Conservation (phyloP, 2,113 vertebrate species). For the Stictonetta naevosa region DNA sequence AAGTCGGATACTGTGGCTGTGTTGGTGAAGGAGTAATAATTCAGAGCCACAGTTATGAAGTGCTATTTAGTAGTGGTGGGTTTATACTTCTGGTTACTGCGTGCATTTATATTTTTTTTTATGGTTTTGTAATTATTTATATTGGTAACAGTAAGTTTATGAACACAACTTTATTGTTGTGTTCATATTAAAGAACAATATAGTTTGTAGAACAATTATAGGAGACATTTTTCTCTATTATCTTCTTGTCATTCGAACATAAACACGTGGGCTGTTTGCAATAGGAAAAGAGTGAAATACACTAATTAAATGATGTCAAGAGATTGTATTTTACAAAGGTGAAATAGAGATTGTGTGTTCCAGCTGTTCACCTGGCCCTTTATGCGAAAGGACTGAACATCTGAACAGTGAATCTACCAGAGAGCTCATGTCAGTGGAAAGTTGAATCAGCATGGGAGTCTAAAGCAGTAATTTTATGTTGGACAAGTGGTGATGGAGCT, state of each 20-base stretch:
- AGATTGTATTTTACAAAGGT: not conserved
- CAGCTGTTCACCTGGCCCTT: not conserved
- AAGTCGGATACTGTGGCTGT: not conserved
- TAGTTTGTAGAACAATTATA: slow-evolving; percentile 14
- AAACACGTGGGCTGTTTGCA: not conserved
- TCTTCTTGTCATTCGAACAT: not conserved
- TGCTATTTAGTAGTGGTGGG: not conserved
- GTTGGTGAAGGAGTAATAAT: slow-evolving; percentile 29
- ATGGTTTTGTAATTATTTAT: slow-evolving; percentile 39
- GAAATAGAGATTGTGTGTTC: not conserved
- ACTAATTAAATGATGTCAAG: not conserved
- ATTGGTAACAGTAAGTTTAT: slow-evolving; percentile 3
- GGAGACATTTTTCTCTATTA: not conserved
- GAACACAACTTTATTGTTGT: not conserved
- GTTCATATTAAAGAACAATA: not conserved
- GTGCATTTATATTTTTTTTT: not conserved
- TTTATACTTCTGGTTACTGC: slow-evolving; percentile 6
- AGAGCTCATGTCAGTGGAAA: not conserved
- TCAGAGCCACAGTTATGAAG: slow-evolving; percentile 30
- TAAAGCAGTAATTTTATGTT: not conserved
- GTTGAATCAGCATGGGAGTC: not conserved
- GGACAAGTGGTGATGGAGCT: not conserved
- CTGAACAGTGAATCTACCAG: not conserved
- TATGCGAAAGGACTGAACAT: not conserved
- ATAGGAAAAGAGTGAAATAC: not conserved